Evolutionary conservation across 1,140 invertebrate species (phyloP), one percentile per base, ranked within the genome.

Genomic region (Venturia canescens): DNA sequence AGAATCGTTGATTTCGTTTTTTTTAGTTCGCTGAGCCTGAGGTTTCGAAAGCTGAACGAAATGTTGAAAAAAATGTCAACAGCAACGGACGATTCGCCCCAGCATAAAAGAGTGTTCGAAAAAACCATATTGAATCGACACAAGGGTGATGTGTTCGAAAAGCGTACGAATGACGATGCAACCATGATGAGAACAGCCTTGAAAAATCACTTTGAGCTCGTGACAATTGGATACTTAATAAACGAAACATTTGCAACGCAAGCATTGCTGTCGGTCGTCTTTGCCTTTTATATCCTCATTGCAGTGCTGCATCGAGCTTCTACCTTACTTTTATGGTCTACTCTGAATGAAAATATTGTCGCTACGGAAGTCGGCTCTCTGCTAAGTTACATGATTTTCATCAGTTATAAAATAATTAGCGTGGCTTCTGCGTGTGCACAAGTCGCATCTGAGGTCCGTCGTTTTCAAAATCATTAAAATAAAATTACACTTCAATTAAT

Each of bases 21-120:
- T 66, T 53, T 31, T 3, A 77, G 75, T 44, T 77, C 66, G n/a
- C 15, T 71, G 6, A 38, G 3, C n/a, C 11, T 71, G 21, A 80
- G 75, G 29, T 79, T 82, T 6, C 0, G 31, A 16, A 23, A 78
- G n/a, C 23, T 83, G 21, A 83, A 83, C 38, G 23, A 66, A 18
- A 7, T 34, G 3, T 53, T 83, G 26, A 27, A 26, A 72, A 5
- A 13, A 18, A 71, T 78, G 60, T 29, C 74, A 71, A 77, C 78
- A 23, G 50, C 27, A 21, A 67, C 66, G 31, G n/a, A 38, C 3
- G 18, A 80, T 44, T 80, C 60, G 15, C 82, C 82, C 26, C 82
- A 80, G 57, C 74, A 83, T 50, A 77, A 72, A 27, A 80, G 76
- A 72, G 23, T 80, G 3, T 38, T 83, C 15, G 38, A 80, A 13